Conservation (phyloP, 2,113 vertebrate species). For the human (Homo sapiens) region DNA sequence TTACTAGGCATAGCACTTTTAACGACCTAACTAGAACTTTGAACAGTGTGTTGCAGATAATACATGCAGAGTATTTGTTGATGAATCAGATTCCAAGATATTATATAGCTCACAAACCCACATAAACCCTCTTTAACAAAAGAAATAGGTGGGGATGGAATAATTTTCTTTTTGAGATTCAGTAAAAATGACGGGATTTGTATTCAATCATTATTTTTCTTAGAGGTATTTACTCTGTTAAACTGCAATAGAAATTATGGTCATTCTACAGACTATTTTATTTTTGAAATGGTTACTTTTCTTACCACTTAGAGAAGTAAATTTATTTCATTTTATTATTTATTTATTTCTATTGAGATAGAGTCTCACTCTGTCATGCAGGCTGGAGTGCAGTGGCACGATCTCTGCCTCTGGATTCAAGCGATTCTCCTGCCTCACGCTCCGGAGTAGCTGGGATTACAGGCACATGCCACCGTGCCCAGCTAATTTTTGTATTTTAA, state of each 20-base stretch:
- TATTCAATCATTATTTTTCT: conserved; percentile 20
- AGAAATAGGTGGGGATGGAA: neutral
- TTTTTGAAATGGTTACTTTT: conserved; percentile 30
- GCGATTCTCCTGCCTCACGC: too few species aligned
- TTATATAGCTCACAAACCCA: neutral
- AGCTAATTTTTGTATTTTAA: too few species aligned
- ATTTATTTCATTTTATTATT: neutral
- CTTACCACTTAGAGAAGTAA: neutral
- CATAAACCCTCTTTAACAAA: neutral
- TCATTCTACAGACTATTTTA: neutral
- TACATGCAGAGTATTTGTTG: neutral
- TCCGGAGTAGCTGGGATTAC: too few species aligned
- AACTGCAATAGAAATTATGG: neutral
- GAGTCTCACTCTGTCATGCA: too few species aligned
- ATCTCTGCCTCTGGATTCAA: too few species aligned
- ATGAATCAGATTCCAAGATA: conserved; percentile 17
- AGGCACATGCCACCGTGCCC: too few species aligned
- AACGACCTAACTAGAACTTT: neutral
- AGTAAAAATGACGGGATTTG: neutral
- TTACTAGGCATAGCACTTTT: neutral
- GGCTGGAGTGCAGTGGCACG: too few species aligned
- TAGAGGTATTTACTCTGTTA: neutral
- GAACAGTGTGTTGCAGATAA: neutral
- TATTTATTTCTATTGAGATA: too few species aligned
- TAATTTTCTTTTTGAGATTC: neutral